Evolutionary conservation across 2,797 vertebrate genomes (phyloP).

Genomic region (Danio kyathit): DNA sequence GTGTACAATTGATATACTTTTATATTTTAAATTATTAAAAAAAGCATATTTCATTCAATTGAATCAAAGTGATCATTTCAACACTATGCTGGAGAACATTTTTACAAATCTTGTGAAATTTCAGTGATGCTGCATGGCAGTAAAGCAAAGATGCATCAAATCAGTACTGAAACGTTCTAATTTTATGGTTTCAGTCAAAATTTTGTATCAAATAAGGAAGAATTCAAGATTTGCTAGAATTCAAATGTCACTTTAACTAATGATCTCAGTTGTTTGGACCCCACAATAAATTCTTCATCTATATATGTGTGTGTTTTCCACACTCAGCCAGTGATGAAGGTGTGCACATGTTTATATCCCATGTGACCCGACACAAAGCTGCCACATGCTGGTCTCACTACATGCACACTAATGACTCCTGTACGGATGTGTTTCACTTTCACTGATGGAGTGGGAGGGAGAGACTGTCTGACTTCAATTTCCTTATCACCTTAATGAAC

Average conservation of each 20-base stretch:
- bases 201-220: background rate
- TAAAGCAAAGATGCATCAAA: background rate
- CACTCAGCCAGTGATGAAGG: background rate
- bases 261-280: background rate
- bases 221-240: too few species aligned
- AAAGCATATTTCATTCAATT: too few species aligned
- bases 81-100: background rate
- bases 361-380: constrained; percentile 9
- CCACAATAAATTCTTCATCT: background rate
- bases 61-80: background rate
- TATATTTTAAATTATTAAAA: too few species aligned
- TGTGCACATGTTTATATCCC: constrained; percentile 10
- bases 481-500: constrained; percentile 53
- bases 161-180: background rate
- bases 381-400: constrained; percentile 9
- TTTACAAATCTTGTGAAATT: background rate
- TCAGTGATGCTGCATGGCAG: background rate
- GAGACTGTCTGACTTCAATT: constrained; percentile 45
- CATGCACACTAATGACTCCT: constrained; percentile 39
- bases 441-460: constrained; percentile 34
- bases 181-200: background rate
- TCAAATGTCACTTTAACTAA: background rate
- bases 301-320: background rate
- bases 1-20: too few species aligned
- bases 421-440: constrained; percentile 35